Evolutionary conservation across 2,113 vertebrate genomes (phyloP), one percentile per base, ranked within the genome.

Genomic region (Semicossyphus pulcher): DNA sequence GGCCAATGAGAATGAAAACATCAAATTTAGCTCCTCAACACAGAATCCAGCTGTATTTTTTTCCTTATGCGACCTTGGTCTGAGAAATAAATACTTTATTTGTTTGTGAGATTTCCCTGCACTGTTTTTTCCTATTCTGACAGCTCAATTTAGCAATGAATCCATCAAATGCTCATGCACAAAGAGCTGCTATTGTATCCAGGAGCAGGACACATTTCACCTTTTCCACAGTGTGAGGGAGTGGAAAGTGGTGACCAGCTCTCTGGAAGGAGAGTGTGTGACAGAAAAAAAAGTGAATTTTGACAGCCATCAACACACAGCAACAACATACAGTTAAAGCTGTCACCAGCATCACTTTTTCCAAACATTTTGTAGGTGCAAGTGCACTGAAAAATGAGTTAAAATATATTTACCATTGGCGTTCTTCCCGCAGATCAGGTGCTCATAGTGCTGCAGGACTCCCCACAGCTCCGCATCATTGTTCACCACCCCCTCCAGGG

Each of bases 391-490:
- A 51, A 26, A 42, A 7, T 7, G 25, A 21, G 18, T 28, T 4
- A 4, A n/a, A 32, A 16, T 10, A 10, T 54, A 28, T 93, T 95
- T 94, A 99, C 98, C 98, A 9, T 95, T 98, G 2, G 97, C 97
- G 63, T 98, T 99, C 84, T 99, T 99, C 80, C 98, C 98, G 51
- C 98, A 99, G 87, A 99, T 97, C 81, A 99, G 97, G 86, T 99
- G 97, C 63, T 99, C 97, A 0, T 97, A 97, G 68, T 94, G 96
- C 63, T 99, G 98, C 86, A 99, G 85, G 85, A 99, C 95, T 10
- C 97, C 98, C 97, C 97, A 99, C 41, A 99, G 95, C 80, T 99
- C 97, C 0, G 98, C 95, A 28, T 99, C 98, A 10, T 99, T 99
- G 92, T 97, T 98, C 86, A 99, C 95, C 63, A 96, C 95, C 88